A percentile compares a stretch with the other conserved stretches of the same genome.
Conservation (phyloP, 2,797 vertebrate species). For the Phoebastria nigripes region DNA sequence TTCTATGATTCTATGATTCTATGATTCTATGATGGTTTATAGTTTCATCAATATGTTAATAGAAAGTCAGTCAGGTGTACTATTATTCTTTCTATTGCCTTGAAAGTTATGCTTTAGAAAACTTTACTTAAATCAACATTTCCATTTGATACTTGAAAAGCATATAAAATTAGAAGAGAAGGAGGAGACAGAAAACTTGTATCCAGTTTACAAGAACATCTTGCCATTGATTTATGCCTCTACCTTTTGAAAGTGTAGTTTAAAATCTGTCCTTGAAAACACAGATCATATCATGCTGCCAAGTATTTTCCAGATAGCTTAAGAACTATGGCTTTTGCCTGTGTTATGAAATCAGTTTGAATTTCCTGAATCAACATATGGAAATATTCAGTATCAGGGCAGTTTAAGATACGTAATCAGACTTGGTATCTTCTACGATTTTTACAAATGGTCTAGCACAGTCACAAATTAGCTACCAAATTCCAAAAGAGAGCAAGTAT, state of each 20-base stretch:
- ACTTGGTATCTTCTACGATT: background rate
- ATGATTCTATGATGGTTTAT: background rate
- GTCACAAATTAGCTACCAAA: background rate
- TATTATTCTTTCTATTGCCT: background rate
- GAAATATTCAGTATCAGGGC: background rate
- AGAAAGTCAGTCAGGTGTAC: background rate
- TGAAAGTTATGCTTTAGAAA: background rate
- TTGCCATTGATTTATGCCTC: conserved; percentile 50
- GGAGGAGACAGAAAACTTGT: background rate
- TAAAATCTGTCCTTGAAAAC: conserved; percentile 50
- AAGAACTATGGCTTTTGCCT: background rate
- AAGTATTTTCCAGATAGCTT: conserved; percentile 5
- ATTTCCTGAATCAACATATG: background rate
- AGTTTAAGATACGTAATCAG: background rate
- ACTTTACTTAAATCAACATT: background rate
- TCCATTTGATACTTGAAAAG: background rate
- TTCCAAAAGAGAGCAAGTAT: background rate
- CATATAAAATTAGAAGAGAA: background rate
- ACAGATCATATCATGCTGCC: background rate
- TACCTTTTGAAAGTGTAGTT: conserved; percentile 29
- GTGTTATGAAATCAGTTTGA: background rate
- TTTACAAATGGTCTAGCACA: background rate
- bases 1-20: too few relatives aligned
- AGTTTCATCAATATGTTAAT: background rate
- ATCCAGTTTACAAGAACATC: conserved; percentile 28